These are phyloP conservation scores for Ctenodactylus gundi DNA, from an alignment of 2,113 vertebrate species.

Conservation along the genomic window DNA sequence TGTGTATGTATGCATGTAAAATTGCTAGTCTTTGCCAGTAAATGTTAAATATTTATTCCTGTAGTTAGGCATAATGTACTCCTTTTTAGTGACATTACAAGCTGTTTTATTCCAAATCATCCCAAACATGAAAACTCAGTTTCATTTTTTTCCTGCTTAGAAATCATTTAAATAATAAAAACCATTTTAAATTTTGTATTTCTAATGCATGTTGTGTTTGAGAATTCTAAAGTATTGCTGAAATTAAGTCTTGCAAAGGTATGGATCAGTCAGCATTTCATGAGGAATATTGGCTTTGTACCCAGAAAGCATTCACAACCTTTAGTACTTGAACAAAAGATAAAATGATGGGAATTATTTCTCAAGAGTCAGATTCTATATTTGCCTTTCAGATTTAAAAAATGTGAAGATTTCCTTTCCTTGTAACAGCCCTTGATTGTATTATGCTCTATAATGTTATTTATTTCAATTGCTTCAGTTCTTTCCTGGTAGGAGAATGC, in stretches of 20 bases:
- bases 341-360: slow-evolving; percentile 4
- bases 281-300: not conserved
- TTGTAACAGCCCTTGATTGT: not conserved
- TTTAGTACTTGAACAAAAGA: slow-evolving; percentile 5
- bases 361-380: not conserved
- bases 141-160: not conserved
- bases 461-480: not conserved
- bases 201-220: not conserved
- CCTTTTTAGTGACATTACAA: not conserved
- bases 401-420: not conserved
- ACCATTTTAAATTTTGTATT: not conserved
- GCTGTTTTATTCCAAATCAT: not conserved
- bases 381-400: slow-evolving; percentile 40
- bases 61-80: not conserved
- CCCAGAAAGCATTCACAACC: not conserved
- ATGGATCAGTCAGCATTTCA: not conserved
- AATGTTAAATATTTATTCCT: not conserved
- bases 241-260: not conserved
- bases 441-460: not conserved
- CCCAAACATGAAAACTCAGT: slow-evolving; percentile 6
- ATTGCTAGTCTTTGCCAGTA: not conserved
- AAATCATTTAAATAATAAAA: slow-evolving; percentile 32
- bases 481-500: not conserved
- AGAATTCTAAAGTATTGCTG: not conserved
- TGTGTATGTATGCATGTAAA: too few relatives aligned